phyloP scores from a whole-genome alignment of 2,888 invertebrate genomes.

The Chesias legatella region DNA sequence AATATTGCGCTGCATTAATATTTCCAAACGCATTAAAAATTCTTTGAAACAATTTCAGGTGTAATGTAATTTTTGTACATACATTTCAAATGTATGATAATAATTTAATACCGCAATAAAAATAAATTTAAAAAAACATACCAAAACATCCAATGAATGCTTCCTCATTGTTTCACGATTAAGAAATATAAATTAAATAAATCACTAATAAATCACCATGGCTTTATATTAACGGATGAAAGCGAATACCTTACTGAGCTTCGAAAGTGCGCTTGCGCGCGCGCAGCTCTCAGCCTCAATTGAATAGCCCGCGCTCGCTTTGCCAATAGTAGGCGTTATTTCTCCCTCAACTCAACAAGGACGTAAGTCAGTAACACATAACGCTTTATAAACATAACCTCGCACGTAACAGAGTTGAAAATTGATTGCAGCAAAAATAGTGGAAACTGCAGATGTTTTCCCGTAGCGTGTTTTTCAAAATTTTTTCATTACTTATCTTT shows the following conservation, averaged over 20 bases:
- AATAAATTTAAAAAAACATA: constrained; percentile 16
- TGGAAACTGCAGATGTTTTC: constrained; percentile 19
- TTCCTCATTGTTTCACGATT: constrained; percentile 19
- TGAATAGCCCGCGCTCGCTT: constrained; percentile 64
- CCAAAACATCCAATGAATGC: constrained; percentile 17
- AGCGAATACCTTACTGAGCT: constrained; percentile 61
- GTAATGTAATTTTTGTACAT: too few species aligned
- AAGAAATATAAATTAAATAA: constrained; percentile 13
- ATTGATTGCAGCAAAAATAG: neutral
- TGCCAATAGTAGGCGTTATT: constrained; percentile 52
- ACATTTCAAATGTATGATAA: too few species aligned
- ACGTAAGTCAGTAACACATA: constrained; percentile 45
- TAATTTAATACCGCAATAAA: too few species aligned
- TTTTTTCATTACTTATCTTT: constrained; percentile 2
- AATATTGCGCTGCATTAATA: too few species aligned
- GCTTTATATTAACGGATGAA: constrained; percentile 63
- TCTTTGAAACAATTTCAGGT: too few species aligned
- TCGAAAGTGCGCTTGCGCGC: constrained; percentile 70
- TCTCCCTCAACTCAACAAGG: constrained; percentile 60
- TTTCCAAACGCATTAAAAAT: too few species aligned
- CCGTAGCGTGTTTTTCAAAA: constrained; percentile 3
- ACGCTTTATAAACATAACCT: constrained; percentile 42
- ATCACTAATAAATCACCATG: constrained; percentile 40
- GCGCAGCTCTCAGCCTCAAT: constrained; percentile 55
- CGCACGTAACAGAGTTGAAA: neutral